Base-by-base conservation (phyloP, 2,113 vertebrate genomes). In the Saccopteryx leptura region DNA sequence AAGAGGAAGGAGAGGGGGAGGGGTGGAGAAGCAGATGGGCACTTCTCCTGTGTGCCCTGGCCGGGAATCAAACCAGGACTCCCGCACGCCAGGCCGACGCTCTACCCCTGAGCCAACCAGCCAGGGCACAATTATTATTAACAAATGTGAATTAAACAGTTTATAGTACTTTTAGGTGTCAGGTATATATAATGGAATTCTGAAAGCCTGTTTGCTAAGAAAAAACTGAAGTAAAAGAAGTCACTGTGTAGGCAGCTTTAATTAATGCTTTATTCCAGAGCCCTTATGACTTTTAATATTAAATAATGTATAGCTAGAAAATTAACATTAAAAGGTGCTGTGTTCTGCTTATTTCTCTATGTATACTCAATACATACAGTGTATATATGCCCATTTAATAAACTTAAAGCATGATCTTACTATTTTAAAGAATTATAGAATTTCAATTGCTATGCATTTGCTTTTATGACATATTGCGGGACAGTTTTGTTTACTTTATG, bases 191-290 rank as follows among this genome's bases (percentile, higher is more conserved):
- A 6, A 79, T 72, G n/a, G 68, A 68, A 81, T 82, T 90, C 33
- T 76, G 60, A 86, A 75, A 90, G 28, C 33, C 48, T 50, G 9
- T 60, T 72, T 79, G 26, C 58, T 86, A 90, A 88, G 69, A 10
- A 48, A 69, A 94, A 69, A 69, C 18, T 80, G 17, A 74, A 10
- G 71, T 46, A 12, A 80, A 79, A 71, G 5, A 50, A 75, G 52
- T 54, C 7, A 79, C 52, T 69, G 8, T 50, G 28, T 61, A 50
- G n/a, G 39, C 26, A 87, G 18, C 19, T 92, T 92, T 76, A 21
- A 82, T 83, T 81, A 95, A 60, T 60, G 33, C 69, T 54, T 21
- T 75, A 83, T 88, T 96, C 50, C 18, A 68, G 72, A 87, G 46
- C 12, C 52, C 12, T 72, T 58, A 33, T 1, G 13, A 80, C 33